phyloP scores from a whole-genome alignment of 2,888 invertebrate genomes.

The Chrysina gloriosa region DNA sequence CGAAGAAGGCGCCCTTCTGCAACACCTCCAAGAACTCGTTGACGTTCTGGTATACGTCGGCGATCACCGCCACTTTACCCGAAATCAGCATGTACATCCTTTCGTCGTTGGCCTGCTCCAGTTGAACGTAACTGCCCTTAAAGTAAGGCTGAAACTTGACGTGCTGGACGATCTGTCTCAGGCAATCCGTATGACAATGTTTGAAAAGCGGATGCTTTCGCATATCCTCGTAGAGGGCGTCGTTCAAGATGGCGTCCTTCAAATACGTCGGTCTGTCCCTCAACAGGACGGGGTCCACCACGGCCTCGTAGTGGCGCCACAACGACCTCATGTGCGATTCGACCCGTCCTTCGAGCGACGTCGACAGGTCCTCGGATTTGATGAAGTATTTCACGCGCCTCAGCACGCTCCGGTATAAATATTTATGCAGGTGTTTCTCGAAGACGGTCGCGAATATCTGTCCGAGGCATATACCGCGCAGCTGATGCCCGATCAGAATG shows the following conservation, averaged over 20 bases:
- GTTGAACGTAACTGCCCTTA: slow-evolving; percentile 30
- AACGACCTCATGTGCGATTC: slow-evolving; percentile 13
- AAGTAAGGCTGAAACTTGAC: slow-evolving; percentile 29
- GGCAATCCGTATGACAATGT: slow-evolving; percentile 40
- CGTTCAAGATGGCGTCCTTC: slow-evolving; percentile 29
- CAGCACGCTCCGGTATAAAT: slow-evolving; percentile 12
- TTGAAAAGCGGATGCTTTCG: slow-evolving; percentile 36
- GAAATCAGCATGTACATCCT: slow-evolving; percentile 39
- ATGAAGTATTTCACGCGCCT: slow-evolving; percentile 25
- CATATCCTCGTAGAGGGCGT: slow-evolving; percentile 28
- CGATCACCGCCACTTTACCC: slow-evolving; percentile 37
- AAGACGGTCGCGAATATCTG: slow-evolving; percentile 28
- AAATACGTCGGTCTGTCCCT: slow-evolving; percentile 23
- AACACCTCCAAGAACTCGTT: slow-evolving; percentile 1
- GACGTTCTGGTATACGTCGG: slow-evolving; percentile 10
- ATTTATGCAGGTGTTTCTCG: slow-evolving; percentile 9
- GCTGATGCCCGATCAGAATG: slow-evolving; percentile 26
- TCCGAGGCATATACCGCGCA: slow-evolving; percentile 19
- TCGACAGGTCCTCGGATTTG: slow-evolving; percentile 23
- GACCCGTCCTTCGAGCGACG: slow-evolving; percentile 5
- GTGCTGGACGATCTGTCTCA: slow-evolving; percentile 32
- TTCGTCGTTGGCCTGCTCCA: slow-evolving; percentile 19
- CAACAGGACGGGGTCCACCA: slow-evolving; percentile 8
- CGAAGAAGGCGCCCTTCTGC: slow-evolving; percentile 24
- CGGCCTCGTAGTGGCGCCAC: slow-evolving; percentile 27